phyloP scores from a whole-genome alignment of 37 sponge, comb jelly and placozoan genomes.

The Axinella damicornis region DNA sequence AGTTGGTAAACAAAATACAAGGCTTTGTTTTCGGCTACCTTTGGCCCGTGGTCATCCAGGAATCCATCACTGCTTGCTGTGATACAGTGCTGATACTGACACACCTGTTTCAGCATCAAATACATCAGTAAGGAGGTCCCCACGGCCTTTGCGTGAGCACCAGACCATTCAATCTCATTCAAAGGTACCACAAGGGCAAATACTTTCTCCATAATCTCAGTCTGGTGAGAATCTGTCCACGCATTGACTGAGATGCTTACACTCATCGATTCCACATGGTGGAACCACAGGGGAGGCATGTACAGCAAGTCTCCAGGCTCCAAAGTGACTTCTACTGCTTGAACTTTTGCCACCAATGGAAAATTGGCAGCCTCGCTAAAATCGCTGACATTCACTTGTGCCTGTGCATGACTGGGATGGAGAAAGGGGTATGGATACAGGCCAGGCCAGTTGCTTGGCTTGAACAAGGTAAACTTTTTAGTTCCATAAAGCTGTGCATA shows the following conservation, averaged over 20 bases:
- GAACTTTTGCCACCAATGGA: constrained; percentile 35
- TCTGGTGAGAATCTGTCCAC: constrained; percentile 86
- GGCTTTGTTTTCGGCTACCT: neutral
- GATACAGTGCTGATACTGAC: constrained; percentile 35
- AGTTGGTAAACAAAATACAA: constrained; percentile 64
- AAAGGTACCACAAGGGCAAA: constrained; percentile 60
- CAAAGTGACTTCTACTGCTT: constrained; percentile 61
- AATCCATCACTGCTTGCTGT: constrained; percentile 13
- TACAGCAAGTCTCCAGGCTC: constrained; percentile 90
- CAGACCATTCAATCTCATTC: constrained; percentile 23
- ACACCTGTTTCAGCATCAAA: constrained; percentile 33
- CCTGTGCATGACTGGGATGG: constrained; percentile 92
- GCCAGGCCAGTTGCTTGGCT: constrained; percentile 78
- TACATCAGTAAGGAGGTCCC: constrained; percentile 32
- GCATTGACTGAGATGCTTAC: constrained; percentile 91
- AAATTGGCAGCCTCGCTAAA: constrained; percentile 22
- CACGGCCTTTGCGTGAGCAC: constrained; percentile 7
- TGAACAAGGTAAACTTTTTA: constrained; percentile 79
- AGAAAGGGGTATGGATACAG: constrained; percentile 91
- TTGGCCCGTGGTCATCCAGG: neutral
- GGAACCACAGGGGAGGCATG: constrained; percentile 94
- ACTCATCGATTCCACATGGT: constrained; percentile 79
- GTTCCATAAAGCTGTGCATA: constrained; percentile 89
- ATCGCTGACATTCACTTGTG: constrained; percentile 86
- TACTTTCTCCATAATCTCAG: constrained; percentile 38